These are phyloP conservation scores for Podarcis raffonei DNA, from an alignment of 2,113 vertebrate genomes.

Conservation along the genomic window DNA sequence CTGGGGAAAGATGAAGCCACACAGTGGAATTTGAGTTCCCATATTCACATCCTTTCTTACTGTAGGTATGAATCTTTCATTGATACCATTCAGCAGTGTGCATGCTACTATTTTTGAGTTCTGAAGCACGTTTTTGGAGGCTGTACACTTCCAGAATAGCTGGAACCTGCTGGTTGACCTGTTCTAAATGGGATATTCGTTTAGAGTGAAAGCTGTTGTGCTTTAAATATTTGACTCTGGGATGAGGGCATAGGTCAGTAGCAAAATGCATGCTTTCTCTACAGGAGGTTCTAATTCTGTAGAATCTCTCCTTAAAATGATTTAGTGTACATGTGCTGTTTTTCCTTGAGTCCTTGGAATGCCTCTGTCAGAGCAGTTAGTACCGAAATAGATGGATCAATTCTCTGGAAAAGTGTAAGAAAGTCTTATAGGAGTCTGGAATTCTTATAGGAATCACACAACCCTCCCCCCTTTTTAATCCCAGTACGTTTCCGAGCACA, in stretches of 20 bases:
- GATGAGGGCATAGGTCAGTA: not conserved
- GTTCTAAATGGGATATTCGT: not conserved
- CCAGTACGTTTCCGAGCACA: too few species aligned
- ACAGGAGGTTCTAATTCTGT: not conserved
- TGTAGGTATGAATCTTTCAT: not conserved
- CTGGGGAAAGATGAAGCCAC: not conserved
- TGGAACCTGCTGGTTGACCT: not conserved
- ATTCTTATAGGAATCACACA: too few species aligned
- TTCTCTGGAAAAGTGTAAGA: too few species aligned
- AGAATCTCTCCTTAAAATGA: not conserved
- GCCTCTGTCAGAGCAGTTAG: not conserved
- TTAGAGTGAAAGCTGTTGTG: not conserved
- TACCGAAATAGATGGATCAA: too few species aligned
- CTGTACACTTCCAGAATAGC: not conserved
- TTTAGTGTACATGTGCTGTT: not conserved
- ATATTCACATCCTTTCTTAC: not conserved
- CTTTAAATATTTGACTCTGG: not conserved
- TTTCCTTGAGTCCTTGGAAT: not conserved
- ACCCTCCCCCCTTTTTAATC: too few species aligned
- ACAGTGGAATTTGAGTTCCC: not conserved
- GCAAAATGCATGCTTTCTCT: not conserved
- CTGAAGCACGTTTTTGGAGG: not conserved
- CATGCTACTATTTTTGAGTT: not conserved
- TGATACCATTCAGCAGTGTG: not conserved
- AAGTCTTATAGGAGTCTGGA: too few species aligned